These are phyloP conservation scores for Phymorhynchus buccinoides DNA, from an alignment of 1,140 invertebrate species.

Conservation along the genomic window DNA sequence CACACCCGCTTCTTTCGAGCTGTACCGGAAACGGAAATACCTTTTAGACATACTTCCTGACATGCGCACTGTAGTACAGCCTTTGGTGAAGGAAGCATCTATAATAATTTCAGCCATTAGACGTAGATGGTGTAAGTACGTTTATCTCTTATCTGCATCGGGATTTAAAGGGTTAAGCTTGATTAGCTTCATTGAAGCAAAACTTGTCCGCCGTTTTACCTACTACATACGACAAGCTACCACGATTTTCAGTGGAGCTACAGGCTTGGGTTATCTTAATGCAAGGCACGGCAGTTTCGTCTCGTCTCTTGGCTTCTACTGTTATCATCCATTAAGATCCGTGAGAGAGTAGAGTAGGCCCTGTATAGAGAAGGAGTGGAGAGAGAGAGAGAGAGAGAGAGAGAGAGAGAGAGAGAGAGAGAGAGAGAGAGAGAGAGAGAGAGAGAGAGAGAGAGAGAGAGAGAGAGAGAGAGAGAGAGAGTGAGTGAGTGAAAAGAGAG, in stretches of 20 bases:
- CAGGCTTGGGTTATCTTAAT: neutral
- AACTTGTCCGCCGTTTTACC: neutral
- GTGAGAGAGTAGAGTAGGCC: too few relatives aligned
- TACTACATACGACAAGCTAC: too few relatives aligned
- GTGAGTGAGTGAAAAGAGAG: neutral
- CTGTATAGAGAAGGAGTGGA: too few relatives aligned
- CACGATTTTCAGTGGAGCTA: neutral
- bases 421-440: neutral
- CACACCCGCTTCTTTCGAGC: neutral
- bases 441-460: neutral
- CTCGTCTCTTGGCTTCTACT: too few relatives aligned
- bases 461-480: neutral
- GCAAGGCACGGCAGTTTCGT: neutral
- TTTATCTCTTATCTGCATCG: neutral
- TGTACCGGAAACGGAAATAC: neutral
- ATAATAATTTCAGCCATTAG: too few relatives aligned
- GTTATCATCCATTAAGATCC: neutral
- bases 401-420: neutral
- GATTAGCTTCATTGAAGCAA: neutral
- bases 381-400: neutral
- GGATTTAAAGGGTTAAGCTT: neutral
- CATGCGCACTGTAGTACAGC: neutral
- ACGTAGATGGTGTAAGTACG: neutral
- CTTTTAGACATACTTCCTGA: neutral
- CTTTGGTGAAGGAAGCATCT: too few relatives aligned